Evolutionary conservation across 1,140 invertebrate genomes (phyloP), one percentile per base, ranked within the genome.

Genomic region (Nasonia vitripennis): DNA sequence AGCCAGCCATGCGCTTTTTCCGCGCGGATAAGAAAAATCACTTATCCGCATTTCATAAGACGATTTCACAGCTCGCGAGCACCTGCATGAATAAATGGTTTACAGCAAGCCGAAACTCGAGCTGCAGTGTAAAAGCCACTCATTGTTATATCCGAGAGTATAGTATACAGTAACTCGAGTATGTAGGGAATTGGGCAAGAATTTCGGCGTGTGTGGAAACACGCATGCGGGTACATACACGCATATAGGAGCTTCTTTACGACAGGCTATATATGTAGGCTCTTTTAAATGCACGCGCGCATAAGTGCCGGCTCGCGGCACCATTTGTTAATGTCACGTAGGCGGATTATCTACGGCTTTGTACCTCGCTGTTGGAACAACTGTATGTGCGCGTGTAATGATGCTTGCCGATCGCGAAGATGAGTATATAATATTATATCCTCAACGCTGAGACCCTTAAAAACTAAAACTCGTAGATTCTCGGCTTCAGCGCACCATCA

Each of bases 31-130:
- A 62, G 55, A 62, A 62, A 62, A 62, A 62, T 62, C 55, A 62
- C 55, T 62, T 62, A n/a, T 62, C 55, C 55, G 17, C 55, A 62
- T 62, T 62, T 62, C 55, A 62, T 62, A 62, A 62, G 55, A 62
- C 55, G 20, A 62, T 62, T 62, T 62, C 55, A 62, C 55, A 20
- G 55, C 3, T 62, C 3, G 55, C 55, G 55, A 62, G 20, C 55
- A 62, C 55, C 55, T 62, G 55, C 55, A 62, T 17, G 17, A 1
- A n/a, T 17, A n/a, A 4, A n/a, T 4, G 4, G 51, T 55, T 5
- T 62, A 20, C 4, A 55, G 14, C 55, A 3, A 55, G 14, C 4
- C 17, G 55, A 62, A 62, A 17, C 55, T 62, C 55, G 55, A 62
- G 17, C 17, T 62, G 55, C 55, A 62, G 55, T 6, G 55, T 62